Percentiles rank a stretch among this genome's conserved stretches.
Conservation (phyloP, 2,888 invertebrate species). For the Eupithecia dodoneata region DNA sequence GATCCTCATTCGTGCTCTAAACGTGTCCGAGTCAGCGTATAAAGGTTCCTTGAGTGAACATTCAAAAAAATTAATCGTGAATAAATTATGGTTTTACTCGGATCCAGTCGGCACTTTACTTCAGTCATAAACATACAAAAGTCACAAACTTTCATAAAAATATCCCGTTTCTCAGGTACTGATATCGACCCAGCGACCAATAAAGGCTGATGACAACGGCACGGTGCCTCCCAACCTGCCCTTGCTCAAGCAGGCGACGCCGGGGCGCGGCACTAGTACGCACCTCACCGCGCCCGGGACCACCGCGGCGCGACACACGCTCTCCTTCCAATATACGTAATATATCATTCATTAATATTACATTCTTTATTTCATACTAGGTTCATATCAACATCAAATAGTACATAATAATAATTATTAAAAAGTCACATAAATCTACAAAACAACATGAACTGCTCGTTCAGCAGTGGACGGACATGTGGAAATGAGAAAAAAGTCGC, state of each 20-base stretch:
- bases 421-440: too few relatives aligned
- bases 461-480: too few relatives aligned
- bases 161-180: not conserved
- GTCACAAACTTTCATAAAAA: not conserved
- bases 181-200: not conserved
- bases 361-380: too few relatives aligned
- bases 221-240: not conserved
- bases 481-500: not conserved
- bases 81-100: not conserved
- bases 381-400: too few relatives aligned
- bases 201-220: not conserved
- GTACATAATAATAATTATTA: too few relatives aligned
- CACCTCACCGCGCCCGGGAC: slow-evolving; percentile 71
- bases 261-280: slow-evolving; percentile 65
- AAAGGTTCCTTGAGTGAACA: too few relatives aligned
- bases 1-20: not conserved
- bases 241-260: slow-evolving; percentile 34
- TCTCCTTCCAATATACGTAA: slow-evolving; percentile 72
- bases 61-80: not conserved
- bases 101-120: not conserved
- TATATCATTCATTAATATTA: not conserved
- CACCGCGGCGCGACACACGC: slow-evolving; percentile 63
- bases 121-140: not conserved
- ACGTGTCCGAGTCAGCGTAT: too few relatives aligned
- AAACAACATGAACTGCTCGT: too few relatives aligned